These are phyloP conservation scores for Indicator maculatus DNA, from an alignment of 2,113 vertebrate genomes.

Conservation along the genomic window DNA sequence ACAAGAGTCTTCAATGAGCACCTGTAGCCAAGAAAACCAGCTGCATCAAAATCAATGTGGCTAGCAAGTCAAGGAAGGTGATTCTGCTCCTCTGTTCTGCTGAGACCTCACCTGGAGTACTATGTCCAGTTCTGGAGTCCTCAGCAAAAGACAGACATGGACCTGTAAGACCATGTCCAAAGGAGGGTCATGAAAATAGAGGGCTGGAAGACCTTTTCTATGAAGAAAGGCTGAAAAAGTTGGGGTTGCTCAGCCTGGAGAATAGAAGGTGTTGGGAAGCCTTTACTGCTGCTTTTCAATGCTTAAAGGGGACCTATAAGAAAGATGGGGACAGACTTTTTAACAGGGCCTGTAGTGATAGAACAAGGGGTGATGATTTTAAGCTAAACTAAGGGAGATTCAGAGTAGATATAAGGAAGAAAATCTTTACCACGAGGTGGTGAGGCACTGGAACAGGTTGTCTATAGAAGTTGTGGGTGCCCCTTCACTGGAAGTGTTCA, in stretches of 20 bases:
- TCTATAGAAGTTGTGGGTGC: not conserved
- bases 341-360: not conserved
- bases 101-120: not conserved
- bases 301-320: not conserved
- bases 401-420: not conserved
- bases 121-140: not conserved
- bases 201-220: not conserved
- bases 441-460: not conserved
- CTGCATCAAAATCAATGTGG: not conserved
- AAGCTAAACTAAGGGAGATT: not conserved
- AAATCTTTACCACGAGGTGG: not conserved
- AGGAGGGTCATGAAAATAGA: not conserved
- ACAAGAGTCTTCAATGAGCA: not conserved
- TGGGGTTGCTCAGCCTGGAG: not conserved
- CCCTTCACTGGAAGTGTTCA: not conserved
- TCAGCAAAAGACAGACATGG: not conserved
- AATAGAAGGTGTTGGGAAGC: not conserved
- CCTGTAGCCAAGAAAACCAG: not conserved
- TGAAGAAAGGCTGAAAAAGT: not conserved
- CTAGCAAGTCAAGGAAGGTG: not conserved
- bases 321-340: not conserved
- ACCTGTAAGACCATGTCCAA: not conserved
- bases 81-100: not conserved
- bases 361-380: not conserved
- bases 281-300: not conserved